Evolutionary conservation across 2,888 invertebrate genomes (phyloP).

Genomic region (Brachylomia viminalis): DNA sequence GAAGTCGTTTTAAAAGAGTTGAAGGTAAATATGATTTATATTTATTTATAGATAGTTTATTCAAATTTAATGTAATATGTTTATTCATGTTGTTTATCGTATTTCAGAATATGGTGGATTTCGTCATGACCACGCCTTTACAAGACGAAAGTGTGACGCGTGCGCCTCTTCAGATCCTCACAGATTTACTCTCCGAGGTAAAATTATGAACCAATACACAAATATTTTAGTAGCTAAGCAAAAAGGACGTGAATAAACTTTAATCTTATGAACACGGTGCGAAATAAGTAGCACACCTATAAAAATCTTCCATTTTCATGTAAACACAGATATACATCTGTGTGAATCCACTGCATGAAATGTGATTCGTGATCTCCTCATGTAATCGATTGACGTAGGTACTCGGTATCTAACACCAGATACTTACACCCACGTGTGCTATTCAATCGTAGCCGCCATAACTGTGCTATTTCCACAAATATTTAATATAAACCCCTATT

Average conservation of each 20-base stretch:
- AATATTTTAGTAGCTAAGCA: conserved; percentile 1
- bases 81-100: conserved; percentile 44
- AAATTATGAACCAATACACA: conserved; percentile 10
- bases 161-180: conserved; percentile 93
- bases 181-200: conserved; percentile 92
- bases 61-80: conserved; percentile 1
- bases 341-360: conserved; percentile 43
- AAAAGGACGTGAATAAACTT: conserved; percentile 28
- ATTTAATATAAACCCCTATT: conserved; percentile 26
- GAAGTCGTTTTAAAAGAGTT: conserved; percentile 94
- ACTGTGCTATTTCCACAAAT: conserved; percentile 38
- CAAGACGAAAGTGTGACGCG: conserved; percentile 94
- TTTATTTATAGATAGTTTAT: neutral
- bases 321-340: conserved; percentile 27
- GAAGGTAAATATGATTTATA: conserved; percentile 88
- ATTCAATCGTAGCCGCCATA: conserved; percentile 24
- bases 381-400: conserved; percentile 59
- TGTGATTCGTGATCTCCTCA: conserved; percentile 63
- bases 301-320: conserved; percentile 45
- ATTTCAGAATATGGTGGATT: conserved; percentile 93
- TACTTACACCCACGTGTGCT: conserved; percentile 29
- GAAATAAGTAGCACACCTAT: conserved; percentile 33
- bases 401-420: conserved; percentile 44
- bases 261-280: conserved; percentile 6
- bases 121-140: conserved; percentile 93